Evolutionary conservation across 2,888 invertebrate genomes (phyloP), one percentile per base, ranked within the genome.

Genomic region (Pristionchus maxplancki): DNA sequence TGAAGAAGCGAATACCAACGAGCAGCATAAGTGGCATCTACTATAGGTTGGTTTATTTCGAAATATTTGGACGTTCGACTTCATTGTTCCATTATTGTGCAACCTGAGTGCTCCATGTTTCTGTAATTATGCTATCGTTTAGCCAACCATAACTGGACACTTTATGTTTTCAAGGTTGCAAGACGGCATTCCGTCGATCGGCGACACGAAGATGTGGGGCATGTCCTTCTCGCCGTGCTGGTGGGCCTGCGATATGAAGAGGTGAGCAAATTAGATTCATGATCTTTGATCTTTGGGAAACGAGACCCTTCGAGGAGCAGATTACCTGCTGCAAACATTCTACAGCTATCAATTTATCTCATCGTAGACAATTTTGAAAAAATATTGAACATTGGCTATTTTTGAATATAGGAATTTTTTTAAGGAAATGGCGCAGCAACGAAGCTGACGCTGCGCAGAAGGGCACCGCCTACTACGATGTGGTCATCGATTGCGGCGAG

Each of bases 211-310:
- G 48, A 74, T 87, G n/a, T 90, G 90, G 90, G 90, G 90, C 44
- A 88, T 89, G 89, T 53, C 86, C 20, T 58, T 88, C 28, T 62
- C 74, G 4, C 89, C 89, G 15, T 88, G 88, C 48, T 90, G 90
- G 90, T 90, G 90, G 90, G 90, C 89, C 20, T 90, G 90, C 44
- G 90, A 90, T 34, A 48, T 89, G 8, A 44, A 74, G 50, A 90
- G 89, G 89, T 89, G 8, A 17, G 34, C 31, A 3, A 17, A 17
- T 20, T 50, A 53, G 78, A n/a, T 17, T 17, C 2, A 71, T 64
- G 24, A 58, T 58, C 20, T 11, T 58, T 24, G 53, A 62, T 64
- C 9, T 28, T 13, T 64, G 5, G 62, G 3, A 24, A 9, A 28
- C 9, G 62, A 4, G 5, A n/a, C n/a, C 28, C 8, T 64, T 1